Percentiles rank a stretch among this genome's conserved stretches.
These are phyloP conservation scores for Elanoides forficatus DNA, from an alignment of 2,113 vertebrate species.

Conservation along the genomic window DNA sequence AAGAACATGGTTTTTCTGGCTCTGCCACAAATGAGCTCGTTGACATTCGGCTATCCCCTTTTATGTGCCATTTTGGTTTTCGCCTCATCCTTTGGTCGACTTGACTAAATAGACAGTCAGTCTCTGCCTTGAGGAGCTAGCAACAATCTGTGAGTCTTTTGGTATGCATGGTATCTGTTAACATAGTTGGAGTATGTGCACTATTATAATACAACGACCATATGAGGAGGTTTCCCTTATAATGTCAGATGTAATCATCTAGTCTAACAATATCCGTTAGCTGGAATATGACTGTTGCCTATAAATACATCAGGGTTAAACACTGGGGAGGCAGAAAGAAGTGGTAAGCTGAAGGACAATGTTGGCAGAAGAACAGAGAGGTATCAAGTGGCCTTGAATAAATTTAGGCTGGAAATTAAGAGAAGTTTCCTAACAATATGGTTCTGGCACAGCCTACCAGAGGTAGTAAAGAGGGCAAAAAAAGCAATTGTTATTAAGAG, in stretches of 20 bases:
- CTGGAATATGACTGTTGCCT: background rate
- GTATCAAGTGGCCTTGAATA: constrained; percentile 16
- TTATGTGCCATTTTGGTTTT: background rate
- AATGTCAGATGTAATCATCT: background rate
- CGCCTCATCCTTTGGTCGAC: background rate
- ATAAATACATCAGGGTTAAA: background rate
- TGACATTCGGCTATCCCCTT: background rate
- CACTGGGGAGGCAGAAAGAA: background rate
- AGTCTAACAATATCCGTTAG: background rate
- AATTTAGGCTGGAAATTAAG: constrained; percentile 13
- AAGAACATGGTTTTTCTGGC: background rate
- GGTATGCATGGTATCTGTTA: background rate
- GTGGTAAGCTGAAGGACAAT: constrained; percentile 10
- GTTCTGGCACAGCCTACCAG: background rate
- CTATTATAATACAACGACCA: background rate
- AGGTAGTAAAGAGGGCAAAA: background rate
- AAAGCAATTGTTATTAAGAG: background rate
- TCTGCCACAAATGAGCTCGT: background rate
- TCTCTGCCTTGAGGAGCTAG: background rate
- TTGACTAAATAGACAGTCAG: rapidly evolving
- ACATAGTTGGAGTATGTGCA: background rate
- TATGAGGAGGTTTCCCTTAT: background rate
- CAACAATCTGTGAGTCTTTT: background rate
- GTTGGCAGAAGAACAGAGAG: constrained; percentile 30
- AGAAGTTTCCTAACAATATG: background rate